These are phyloP conservation scores for Heliothis subflexa DNA, from an alignment of 1,140 invertebrate genomes.

Conservation along the genomic window DNA sequence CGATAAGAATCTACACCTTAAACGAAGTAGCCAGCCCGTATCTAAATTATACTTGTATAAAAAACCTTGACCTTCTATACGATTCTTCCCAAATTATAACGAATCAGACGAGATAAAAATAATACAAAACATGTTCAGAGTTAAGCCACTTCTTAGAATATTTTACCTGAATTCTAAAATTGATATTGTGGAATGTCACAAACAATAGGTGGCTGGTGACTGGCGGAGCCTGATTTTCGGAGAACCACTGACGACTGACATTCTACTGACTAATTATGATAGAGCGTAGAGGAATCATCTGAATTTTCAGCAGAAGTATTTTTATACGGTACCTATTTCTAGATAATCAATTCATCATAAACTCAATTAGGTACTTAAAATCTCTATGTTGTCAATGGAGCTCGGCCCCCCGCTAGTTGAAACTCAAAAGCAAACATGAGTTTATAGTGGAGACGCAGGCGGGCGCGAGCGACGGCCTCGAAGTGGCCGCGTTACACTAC, in stretches of 20 bases:
- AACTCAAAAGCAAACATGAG: background rate
- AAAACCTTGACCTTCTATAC: conserved; percentile 22
- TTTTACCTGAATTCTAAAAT: conserved; percentile 34
- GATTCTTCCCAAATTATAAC: conserved; percentile 27
- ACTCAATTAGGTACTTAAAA: background rate
- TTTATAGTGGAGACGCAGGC: background rate
- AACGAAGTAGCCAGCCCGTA: conserved; percentile 20
- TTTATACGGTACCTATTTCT: background rate
- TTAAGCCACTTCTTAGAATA: conserved; percentile 13
- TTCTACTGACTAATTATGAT: background rate
- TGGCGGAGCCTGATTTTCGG: conserved; percentile 8
- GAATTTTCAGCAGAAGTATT: background rate
- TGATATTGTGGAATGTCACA: conserved; percentile 18
- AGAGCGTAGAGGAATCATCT: background rate
- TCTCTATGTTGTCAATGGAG: background rate
- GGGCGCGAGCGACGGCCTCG: background rate
- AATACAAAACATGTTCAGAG: conserved; percentile 11
- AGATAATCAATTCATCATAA: background rate
- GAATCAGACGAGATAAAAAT: conserved; percentile 23
- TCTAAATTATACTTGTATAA: conserved; percentile 27
- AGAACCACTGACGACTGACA: background rate
- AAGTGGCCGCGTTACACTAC: conserved; percentile 11
- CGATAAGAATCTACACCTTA: conserved; percentile 30
- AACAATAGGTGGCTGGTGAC: conserved; percentile 11
- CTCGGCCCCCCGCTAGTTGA: conserved; percentile 2